These are phyloP conservation scores for Gavialis gangeticus DNA, from an alignment of 2,113 vertebrate genomes.

Conservation along the genomic window DNA sequence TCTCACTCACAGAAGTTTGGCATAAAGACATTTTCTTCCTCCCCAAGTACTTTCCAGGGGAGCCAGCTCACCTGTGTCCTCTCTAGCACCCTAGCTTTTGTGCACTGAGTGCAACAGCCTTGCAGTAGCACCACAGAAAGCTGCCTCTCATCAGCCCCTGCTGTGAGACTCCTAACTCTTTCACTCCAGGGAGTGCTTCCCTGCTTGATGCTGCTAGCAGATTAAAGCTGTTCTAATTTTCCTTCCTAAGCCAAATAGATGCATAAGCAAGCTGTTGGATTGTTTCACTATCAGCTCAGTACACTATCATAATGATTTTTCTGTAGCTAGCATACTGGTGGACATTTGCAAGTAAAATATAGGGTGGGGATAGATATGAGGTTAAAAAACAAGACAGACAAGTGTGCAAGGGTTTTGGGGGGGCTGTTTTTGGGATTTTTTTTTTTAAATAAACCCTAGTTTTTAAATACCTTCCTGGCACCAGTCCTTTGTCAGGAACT, in stretches of 20 bases:
- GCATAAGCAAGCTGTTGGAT: conserved; percentile 85
- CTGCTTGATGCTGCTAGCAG: conserved; percentile 78
- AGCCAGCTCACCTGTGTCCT: neutral
- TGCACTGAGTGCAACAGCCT: neutral
- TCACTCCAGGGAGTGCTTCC: conserved; percentile 79
- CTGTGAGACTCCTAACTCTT: conserved; percentile 65
- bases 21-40: neutral
- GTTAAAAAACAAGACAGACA: conserved; percentile 11
- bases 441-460: conserved; percentile 33
- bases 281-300: conserved; percentile 36
- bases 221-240: conserved; percentile 85
- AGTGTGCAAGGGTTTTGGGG: neutral
- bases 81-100: conserved; percentile 41
- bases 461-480: conserved; percentile 59
- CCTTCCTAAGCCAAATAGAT: conserved; percentile 82
- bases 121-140: conserved; percentile 14
- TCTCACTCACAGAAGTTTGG: neutral
- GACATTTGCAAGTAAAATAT: conserved; percentile 75
- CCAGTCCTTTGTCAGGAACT: conserved; percentile 66
- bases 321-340: conserved; percentile 37
- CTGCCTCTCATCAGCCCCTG: conserved; percentile 72
- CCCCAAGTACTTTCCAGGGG: neutral
- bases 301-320: conserved; percentile 25
- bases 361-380: conserved; percentile 36
- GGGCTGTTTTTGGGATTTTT: conserved; percentile 46